These are phyloP conservation scores for Neocloeon triangulifer DNA, from an alignment of 1,140 invertebrate species.

Conservation along the genomic window DNA sequence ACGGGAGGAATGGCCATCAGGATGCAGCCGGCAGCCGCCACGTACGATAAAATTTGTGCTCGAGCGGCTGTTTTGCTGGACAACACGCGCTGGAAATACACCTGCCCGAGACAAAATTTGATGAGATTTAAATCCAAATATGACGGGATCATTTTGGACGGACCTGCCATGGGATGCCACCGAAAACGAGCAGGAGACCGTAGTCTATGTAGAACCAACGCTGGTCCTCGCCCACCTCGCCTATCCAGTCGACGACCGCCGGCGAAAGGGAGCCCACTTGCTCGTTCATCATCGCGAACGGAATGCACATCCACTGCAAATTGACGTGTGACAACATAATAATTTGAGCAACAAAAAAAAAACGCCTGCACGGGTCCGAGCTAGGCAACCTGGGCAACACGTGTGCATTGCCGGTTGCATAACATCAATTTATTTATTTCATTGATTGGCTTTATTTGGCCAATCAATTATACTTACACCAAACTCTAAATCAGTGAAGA, in stretches of 20 bases:
- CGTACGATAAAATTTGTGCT: slow-evolving; percentile 88
- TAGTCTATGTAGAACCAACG: slow-evolving; percentile 77
- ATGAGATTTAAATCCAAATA: background rate
- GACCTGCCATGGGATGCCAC: slow-evolving; percentile 96
- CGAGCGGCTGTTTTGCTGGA: slow-evolving; percentile 82
- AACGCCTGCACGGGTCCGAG: no score
- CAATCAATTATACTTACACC: no score
- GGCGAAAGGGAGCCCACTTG: slow-evolving; percentile 54
- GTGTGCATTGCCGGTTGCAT: no score
- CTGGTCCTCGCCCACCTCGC: slow-evolving; percentile 42
- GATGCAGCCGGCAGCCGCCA: slow-evolving; percentile 84
- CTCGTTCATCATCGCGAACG: slow-evolving; percentile 76
- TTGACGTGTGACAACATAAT: slow-evolving; percentile 1
- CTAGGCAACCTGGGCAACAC: slow-evolving; percentile 3
- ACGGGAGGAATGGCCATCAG: slow-evolving; percentile 93
- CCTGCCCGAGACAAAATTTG: slow-evolving; percentile 25
- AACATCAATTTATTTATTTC: no score
- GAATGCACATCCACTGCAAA: slow-evolving; percentile 82
- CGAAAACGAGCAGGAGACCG: slow-evolving; percentile 78
- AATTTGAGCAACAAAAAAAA: slow-evolving; percentile 1
- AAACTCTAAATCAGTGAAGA: no score
- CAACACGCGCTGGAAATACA: slow-evolving; percentile 93
- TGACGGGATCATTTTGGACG: slow-evolving; percentile 3
- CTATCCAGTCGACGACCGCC: slow-evolving; percentile 80
- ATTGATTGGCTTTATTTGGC: no score